A percentile compares a stretch with the other conserved stretches of the same genome.
Evolutionary conservation across 2,888 invertebrate species (phyloP).

Genomic region (Leptinotarsa peninsularis): DNA sequence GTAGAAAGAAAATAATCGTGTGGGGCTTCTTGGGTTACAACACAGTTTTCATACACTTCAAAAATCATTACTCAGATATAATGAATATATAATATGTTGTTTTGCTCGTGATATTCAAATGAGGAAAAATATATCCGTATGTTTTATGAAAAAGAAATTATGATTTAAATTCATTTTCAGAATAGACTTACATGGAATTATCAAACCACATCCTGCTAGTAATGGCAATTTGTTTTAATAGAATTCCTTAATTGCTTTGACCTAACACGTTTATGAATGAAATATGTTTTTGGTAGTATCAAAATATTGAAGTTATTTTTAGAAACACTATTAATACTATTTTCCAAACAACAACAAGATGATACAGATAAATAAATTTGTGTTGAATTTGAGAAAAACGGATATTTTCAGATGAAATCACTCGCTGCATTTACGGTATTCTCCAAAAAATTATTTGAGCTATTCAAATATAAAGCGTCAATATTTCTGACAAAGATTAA

Average conservation of each 20-base stretch:
- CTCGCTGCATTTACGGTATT: too few species aligned
- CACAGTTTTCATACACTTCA: too few species aligned
- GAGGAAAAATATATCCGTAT: slow-evolving; percentile 9
- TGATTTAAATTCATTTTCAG: slow-evolving; percentile 5
- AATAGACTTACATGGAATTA: neutral
- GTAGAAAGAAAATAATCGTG: too few species aligned
- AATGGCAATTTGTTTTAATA: neutral
- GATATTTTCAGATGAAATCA: too few species aligned
- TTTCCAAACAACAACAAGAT: neutral
- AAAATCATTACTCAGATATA: too few species aligned
- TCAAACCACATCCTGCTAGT: slow-evolving; percentile 16
- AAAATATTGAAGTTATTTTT: neutral
- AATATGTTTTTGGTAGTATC: neutral
- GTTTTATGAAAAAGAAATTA: neutral
- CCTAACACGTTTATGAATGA: slow-evolving; percentile 10
- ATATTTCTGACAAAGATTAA: too few species aligned
- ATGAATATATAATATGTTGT: too few species aligned
- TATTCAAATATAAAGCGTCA: too few species aligned
- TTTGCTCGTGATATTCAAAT: neutral
- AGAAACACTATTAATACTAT: neutral
- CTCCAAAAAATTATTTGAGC: too few species aligned
- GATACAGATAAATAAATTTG: too few species aligned
- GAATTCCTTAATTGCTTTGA: slow-evolving; percentile 9
- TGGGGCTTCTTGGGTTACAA: too few species aligned
- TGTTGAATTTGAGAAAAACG: too few species aligned